These are phyloP conservation scores for Tubulanus polymorphus DNA, from an alignment of 2,888 invertebrate species.

Conservation along the genomic window DNA sequence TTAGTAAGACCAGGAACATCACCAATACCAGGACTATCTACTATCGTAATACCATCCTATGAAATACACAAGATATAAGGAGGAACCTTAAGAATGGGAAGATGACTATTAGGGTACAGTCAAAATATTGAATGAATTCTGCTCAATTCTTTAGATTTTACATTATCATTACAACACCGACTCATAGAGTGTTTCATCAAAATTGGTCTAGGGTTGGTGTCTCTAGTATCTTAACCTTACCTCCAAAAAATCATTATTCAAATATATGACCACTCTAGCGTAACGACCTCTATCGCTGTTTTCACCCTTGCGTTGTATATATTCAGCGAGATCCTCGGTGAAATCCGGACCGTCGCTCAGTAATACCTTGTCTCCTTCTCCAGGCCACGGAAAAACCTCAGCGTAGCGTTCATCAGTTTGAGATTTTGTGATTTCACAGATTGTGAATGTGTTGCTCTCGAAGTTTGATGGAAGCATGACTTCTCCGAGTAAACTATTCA, in stretches of 20 bases:
- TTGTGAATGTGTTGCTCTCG: slow-evolving; percentile 30
- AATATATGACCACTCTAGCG: slow-evolving; percentile 23
- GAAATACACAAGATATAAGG: no score
- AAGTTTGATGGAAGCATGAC: slow-evolving; percentile 26
- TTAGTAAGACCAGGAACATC: slow-evolving; percentile 29
- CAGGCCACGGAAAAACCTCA: background rate
- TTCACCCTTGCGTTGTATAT: slow-evolving; percentile 6
- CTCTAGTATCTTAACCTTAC: no score
- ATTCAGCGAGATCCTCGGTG: background rate
- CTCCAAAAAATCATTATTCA: slow-evolving; percentile 24
- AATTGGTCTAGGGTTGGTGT: background rate
- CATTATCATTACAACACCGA: no score
- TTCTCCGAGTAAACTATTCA: slow-evolving; percentile 29
- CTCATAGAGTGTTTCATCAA: no score
- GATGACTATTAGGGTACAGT: no score
- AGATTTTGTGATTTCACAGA: slow-evolving; percentile 31
- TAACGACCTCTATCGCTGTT: slow-evolving; percentile 13
- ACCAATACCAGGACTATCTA: slow-evolving; percentile 43
- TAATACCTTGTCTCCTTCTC: background rate
- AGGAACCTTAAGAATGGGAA: no score
- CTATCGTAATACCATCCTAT: slow-evolving; percentile 39
- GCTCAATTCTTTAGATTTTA: no score
- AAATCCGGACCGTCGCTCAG: background rate
- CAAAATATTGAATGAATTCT: no score
- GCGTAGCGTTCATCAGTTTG: slow-evolving; percentile 10